phyloP scores from a whole-genome alignment of 1,140 invertebrate genomes.

The Atta colombica region DNA sequence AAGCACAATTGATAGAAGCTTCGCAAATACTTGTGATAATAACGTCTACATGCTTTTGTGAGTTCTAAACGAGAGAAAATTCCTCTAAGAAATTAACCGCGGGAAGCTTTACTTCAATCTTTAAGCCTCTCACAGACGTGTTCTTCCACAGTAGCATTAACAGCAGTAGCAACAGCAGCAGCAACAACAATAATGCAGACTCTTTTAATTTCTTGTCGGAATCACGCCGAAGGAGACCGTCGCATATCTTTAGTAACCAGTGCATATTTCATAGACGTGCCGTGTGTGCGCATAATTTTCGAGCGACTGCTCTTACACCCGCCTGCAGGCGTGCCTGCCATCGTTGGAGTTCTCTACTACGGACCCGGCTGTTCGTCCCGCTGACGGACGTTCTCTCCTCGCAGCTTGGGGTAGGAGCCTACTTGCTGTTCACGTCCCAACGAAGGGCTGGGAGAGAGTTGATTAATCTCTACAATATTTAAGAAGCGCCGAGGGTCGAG shows the following conservation, averaged over 20 bases:
- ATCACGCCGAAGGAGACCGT: constrained; percentile 38
- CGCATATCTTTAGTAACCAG: constrained; percentile 59
- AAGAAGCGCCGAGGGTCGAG: constrained; percentile 66
- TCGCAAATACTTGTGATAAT: constrained; percentile 20
- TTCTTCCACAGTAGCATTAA: constrained; percentile 13
- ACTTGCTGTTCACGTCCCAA: constrained; percentile 29
- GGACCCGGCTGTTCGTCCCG: background rate
- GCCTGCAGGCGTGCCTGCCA: constrained; percentile 19
- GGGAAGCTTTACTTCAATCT: constrained; percentile 18
- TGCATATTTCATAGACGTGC: constrained; percentile 77
- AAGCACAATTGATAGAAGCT: background rate
- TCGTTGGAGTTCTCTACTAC: background rate
- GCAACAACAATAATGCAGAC: no score
- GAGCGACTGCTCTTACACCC: constrained; percentile 34
- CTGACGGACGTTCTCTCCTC: constrained; percentile 47
- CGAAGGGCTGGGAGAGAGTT: constrained; percentile 68
- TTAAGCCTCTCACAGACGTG: constrained; percentile 42
- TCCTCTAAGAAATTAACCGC: constrained; percentile 45
- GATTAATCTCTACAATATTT: constrained; percentile 83
- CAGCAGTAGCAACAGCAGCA: background rate
- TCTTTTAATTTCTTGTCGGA: constrained; percentile 59
- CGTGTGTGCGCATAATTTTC: constrained; percentile 81
- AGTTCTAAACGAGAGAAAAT: constrained; percentile 17
- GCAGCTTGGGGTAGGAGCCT: constrained; percentile 31
- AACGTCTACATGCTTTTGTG: background rate